These are phyloP conservation scores for Heliocidaris erythrogramma DNA, from an alignment of 35 echinoderm and acorn worm genomes.

Conservation along the genomic window DNA sequence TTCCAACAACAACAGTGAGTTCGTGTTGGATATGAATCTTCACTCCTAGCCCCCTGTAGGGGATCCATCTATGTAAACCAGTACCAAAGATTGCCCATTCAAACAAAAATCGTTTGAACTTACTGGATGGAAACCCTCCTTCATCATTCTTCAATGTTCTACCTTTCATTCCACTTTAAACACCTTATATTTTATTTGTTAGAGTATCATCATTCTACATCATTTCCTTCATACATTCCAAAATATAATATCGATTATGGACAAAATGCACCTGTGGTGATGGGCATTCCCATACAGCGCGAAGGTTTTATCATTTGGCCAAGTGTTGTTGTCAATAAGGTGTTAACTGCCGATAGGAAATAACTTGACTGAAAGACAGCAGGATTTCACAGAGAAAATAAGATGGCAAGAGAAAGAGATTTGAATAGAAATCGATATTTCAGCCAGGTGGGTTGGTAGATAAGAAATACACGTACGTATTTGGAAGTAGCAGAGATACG, in stretches of 20 bases:
- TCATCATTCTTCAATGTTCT: background rate
- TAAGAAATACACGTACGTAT: too few species aligned
- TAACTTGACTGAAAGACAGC: background rate
- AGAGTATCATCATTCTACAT: background rate
- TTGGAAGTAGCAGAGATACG: too few species aligned
- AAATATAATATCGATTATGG: background rate
- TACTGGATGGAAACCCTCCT: background rate
- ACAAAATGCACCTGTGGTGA: background rate
- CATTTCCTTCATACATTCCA: background rate
- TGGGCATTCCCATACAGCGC: background rate
- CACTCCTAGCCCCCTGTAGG: background rate
- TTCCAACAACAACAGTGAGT: constrained; percentile 40
- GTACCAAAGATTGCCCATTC: background rate
- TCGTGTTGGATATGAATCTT: background rate
- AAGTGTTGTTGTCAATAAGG: too few species aligned
- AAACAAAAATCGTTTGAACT: background rate
- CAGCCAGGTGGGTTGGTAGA: too few species aligned
- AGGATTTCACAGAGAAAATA: background rate
- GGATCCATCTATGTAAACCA: background rate
- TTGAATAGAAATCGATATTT: too few species aligned
- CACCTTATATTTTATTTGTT: background rate
- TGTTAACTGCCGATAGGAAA: background rate
- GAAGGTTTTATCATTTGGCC: too few species aligned
- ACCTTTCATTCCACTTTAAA: background rate
- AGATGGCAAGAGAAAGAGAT: background rate